Base-by-base conservation (phyloP, 2,888 invertebrate species). In the Rotaria socialis region DNA sequence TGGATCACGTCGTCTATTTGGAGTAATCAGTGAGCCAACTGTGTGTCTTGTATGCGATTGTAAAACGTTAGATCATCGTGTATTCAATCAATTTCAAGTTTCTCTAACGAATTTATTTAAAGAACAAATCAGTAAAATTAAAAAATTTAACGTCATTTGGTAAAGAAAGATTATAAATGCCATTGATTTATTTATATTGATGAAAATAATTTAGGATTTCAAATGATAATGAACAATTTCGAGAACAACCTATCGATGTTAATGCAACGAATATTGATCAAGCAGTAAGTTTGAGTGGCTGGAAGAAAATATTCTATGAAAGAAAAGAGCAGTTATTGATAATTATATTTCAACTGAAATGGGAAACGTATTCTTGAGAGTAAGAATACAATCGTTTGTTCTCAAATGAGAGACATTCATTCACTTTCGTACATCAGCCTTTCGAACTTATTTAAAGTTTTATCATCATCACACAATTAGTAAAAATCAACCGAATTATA, bases 71-170 rank as follows among this genome's bases (percentile, higher is more conserved):
- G 90, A 90, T 11, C 89, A 90, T 2, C 89, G 90, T 85, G 89
- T 90, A 88, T 90, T 91, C 88, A 90, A 90, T 87, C 90, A 90
- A 88, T 91, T 90, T 87, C 88, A 89, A 85, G 88, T 89, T 84
- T 90, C 90, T 3, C 60, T 91, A 24, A 89, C 90, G 86, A 88
- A 89, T 50, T 89, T 91, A 8, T 84, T 91, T 8, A 89, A 89
- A 87, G 91, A 91, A 87, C 91, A 91, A 88, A 88, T 91, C 0
- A 88, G 89, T 24, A 89, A 89, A 86, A 87, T 90, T 47, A 89
- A 90, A 85, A 90, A 90, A 86, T 91, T 91, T 88, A 91, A 91
- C 86, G 86, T 91, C 2, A 90, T 91, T 52, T 89, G 91, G 91
- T 91, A 88, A 86, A 87, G 58, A 5, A 86, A n/a, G 24, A 47